Evolutionary conservation across 2,888 invertebrate species (phyloP).

Genomic region (Spisula solida): DNA sequence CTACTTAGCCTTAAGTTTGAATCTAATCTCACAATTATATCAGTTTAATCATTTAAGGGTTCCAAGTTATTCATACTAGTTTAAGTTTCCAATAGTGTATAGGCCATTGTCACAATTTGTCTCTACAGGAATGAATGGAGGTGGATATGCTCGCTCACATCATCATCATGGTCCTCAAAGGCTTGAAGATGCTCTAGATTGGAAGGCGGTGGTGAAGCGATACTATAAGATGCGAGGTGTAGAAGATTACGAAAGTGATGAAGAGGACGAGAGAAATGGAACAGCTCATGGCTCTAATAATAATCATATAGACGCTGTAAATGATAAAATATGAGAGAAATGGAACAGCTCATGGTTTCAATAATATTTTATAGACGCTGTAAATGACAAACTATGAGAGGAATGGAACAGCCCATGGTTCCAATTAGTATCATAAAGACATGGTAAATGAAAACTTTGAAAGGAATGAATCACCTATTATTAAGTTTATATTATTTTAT

Average conservation of each 20-base stretch:
- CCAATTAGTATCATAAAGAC: too few relatives aligned
- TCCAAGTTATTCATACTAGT: too few relatives aligned
- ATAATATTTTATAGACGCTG: not conserved
- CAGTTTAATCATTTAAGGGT: too few relatives aligned
- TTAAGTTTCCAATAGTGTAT: too few relatives aligned
- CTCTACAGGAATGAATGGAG: not conserved
- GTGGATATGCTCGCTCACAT: conserved; percentile 16
- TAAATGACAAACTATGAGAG: too few relatives aligned
- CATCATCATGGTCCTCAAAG: conserved; percentile 80
- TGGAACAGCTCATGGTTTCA: not conserved
- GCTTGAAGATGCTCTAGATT: conserved; percentile 86
- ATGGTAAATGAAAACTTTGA: too few relatives aligned
- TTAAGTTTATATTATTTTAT: too few relatives aligned
- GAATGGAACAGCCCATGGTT: too few relatives aligned
- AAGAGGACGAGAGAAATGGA: conserved; percentile 61
- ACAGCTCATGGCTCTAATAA: conserved; percentile 28
- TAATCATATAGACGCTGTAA: conserved; percentile 49
- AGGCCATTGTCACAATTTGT: not conserved
- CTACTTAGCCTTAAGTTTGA: too few relatives aligned
- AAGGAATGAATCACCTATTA: too few relatives aligned
- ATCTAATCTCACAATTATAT: too few relatives aligned
- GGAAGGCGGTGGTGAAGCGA: conserved; percentile 84
- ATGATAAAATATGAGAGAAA: conserved; percentile 16
- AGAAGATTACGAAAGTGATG: conserved; percentile 54
- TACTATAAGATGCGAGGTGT: conserved; percentile 81